A percentile compares a stretch with the other conserved stretches of the same genome.
phyloP scores from a whole-genome alignment of 2,113 vertebrate genomes.

The Psammodynastes pulverulentus region DNA sequence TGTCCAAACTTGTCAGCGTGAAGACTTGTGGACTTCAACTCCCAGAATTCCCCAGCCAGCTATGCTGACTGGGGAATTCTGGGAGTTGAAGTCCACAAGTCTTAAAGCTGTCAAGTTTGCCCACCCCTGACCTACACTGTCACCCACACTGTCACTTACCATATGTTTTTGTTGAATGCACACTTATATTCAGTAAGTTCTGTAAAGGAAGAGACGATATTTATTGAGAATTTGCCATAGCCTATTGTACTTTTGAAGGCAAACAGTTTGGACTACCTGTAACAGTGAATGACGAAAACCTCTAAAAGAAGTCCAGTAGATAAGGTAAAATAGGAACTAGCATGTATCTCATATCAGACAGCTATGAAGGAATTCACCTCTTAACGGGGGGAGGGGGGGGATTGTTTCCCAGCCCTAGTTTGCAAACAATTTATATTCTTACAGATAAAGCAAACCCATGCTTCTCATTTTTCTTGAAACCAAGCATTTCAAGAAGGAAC shows the following conservation, averaged over 20 bases:
- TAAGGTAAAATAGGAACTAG: neutral
- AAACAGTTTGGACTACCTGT: neutral
- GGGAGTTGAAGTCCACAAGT: no score
- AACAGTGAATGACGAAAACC: neutral
- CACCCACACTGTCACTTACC: neutral
- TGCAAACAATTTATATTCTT: neutral
- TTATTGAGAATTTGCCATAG: neutral
- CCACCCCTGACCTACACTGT: no score
- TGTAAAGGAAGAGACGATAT: neutral
- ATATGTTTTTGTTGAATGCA: neutral
- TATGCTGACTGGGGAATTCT: no score
- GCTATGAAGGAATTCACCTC: neutral
- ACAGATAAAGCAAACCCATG: neutral
- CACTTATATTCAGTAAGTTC: neutral
- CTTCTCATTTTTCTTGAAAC: conserved; percentile 19
- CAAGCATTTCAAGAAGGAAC: neutral
- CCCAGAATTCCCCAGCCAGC: no score
- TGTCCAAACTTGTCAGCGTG: no score
- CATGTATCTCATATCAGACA: neutral
- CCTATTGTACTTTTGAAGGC: neutral
- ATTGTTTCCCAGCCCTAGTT: neutral
- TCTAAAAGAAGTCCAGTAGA: neutral
- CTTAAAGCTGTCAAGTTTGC: no score
- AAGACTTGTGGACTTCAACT: no score
- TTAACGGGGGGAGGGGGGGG: neutral